Evolutionary conservation across 1,140 invertebrate genomes (phyloP), one percentile per base, ranked within the genome.

Genomic region (Anadara kagoshimensis): DNA sequence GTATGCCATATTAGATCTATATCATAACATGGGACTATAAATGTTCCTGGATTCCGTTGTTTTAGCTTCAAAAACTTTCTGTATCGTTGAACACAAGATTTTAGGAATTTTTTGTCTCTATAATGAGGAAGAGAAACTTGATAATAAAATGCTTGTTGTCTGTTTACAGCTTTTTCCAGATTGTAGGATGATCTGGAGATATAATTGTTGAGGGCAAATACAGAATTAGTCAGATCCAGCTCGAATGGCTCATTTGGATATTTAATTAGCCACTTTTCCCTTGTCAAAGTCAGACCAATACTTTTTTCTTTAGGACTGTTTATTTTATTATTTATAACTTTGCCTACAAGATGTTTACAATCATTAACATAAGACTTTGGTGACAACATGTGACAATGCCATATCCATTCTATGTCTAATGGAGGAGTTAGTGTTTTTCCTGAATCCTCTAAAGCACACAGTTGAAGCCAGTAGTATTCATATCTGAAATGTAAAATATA

Each of bases 101-200:
- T 68, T 14, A 91, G 69, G 73, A 91, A 91, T 58, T 82, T 86
- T 43, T 70, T 73, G 44, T 88, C 85, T 16, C 67, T 85, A 73
- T 86, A 91, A 75, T 91, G 90, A 36, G 90, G 90, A 16, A 91
- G 74, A 47, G 89, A 90, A 11, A 91, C 87, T 82, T 91, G 90
- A 56, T 89, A 89, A 49, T 79, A 85, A 70, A 87, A 88, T n/a
- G 78, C 58, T 51, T 79, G 76, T 76, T 91, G 90, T 26, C 90
- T 73, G 20, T 74, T 67, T 36, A 87, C 84, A 20, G 90, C 88
- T 22, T 74, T 76, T 36, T 78, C 79, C 43, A 90, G 71, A 64
- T 90, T 83, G 75, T 90, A 90, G 0, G 71, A 51, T 24, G 78
- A 20, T 12, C 29, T 22, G 11, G 64, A 66, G 5, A 51, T 57